Percentiles rank a stretch among this genome's conserved stretches.
phyloP scores from a whole-genome alignment of 2,113 vertebrate genomes.

The Malaclemys terrapin region DNA sequence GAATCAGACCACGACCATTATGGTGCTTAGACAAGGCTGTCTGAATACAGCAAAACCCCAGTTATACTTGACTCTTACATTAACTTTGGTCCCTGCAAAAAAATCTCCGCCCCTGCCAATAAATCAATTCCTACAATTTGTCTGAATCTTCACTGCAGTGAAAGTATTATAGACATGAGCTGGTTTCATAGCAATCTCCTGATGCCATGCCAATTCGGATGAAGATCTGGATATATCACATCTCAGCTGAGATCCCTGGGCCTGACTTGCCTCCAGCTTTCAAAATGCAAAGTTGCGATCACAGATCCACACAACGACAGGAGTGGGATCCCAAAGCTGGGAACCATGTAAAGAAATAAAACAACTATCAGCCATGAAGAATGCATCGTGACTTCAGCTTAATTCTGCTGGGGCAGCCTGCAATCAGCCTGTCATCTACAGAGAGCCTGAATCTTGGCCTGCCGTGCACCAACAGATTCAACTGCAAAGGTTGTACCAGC shows the following conservation, averaged over 20 bases:
- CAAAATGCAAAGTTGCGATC: neutral
- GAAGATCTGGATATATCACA: neutral
- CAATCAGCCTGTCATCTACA: neutral
- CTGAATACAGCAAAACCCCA: neutral
- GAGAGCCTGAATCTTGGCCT: neutral
- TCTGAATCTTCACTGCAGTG: neutral
- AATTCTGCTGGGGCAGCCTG: conserved; percentile 4
- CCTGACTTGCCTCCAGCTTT: neutral
- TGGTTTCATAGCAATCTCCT: too few relatives aligned
- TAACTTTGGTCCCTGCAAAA: neutral
- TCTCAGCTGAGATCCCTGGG: neutral
- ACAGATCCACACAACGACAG: neutral
- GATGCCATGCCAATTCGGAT: neutral
- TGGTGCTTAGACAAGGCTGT: neutral
- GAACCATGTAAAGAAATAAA: neutral
- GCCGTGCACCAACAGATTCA: neutral
- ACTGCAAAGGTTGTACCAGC: conserved; percentile 10
- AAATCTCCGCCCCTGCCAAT: neutral
- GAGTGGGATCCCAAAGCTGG: neutral
- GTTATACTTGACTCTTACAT: neutral
- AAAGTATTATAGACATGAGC: rapidly evolving
- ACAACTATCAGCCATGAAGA: neutral
- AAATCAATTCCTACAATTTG: neutral
- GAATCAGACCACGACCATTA: neutral
- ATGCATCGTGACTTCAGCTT: neutral